Conservation (phyloP, 2,113 vertebrate genomes). For the Coturnix japonica region DNA sequence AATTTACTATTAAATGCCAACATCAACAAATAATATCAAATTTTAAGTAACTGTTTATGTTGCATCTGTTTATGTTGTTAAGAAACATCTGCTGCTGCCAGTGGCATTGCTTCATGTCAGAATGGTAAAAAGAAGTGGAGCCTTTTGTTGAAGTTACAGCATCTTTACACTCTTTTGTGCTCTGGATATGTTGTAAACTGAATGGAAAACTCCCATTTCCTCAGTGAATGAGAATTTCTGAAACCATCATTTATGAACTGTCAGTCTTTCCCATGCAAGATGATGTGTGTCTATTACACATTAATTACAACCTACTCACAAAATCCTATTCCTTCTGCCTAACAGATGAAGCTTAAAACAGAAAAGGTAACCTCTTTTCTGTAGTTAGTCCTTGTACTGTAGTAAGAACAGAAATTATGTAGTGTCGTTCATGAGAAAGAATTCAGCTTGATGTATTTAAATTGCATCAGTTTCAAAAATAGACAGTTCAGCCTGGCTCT, state of each 20-base stretch:
- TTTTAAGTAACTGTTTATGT: neutral
- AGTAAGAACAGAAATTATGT: neutral
- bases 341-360: neutral
- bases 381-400: neutral
- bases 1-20: neutral
- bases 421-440: neutral
- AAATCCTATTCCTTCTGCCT: neutral
- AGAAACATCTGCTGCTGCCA: neutral
- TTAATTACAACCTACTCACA: neutral
- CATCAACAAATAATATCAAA: neutral
- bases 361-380: neutral
- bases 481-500: neutral
- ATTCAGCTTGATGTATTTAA: neutral
- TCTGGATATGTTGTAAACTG: neutral
- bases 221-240: neutral
- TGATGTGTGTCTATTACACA: neutral
- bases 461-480: neutral
- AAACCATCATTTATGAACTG: neutral
- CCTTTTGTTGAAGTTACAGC: neutral
- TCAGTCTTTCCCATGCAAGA: neutral
- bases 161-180: neutral
- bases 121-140: neutral
- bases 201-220: neutral
- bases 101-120: neutral
- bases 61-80: neutral